Conservation (phyloP, 2,888 invertebrate species). For the Eristalis arbustorum region DNA sequence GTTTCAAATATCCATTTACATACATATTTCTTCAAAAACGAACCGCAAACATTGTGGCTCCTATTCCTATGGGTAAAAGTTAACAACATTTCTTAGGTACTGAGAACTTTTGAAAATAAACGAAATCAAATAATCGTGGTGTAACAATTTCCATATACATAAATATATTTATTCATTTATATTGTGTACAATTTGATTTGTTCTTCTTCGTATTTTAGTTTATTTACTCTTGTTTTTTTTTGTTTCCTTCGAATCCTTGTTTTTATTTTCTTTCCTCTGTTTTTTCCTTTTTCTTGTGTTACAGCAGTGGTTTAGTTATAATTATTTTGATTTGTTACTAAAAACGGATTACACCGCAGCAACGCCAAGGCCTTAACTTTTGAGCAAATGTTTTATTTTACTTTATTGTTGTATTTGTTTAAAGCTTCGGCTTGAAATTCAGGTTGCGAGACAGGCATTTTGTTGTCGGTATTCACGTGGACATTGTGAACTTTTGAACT, state of each 20-base stretch:
- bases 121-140: neutral
- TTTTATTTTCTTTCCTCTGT: neutral
- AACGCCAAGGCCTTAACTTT: constrained; percentile 24
- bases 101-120: constrained; percentile 26
- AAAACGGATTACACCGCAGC: constrained; percentile 8
- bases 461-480: constrained; percentile 1
- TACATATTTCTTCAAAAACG: constrained; percentile 6
- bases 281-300: neutral
- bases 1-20: neutral
- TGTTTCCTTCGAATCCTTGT: neutral
- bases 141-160: constrained; percentile 27
- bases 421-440: constrained; percentile 13
- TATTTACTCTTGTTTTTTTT: too few species aligned
- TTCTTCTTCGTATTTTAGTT: neutral
- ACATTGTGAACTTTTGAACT: constrained; percentile 3
- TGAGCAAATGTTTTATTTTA: constrained; percentile 7
- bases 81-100: constrained; percentile 34
- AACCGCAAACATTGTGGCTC: constrained; percentile 19
- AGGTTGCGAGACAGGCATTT: constrained; percentile 4
- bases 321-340: constrained; percentile 7
- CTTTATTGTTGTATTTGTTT: constrained; percentile 4
- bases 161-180: constrained; percentile 11
- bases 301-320: constrained; percentile 17
- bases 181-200: neutral
- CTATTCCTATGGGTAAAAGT: constrained; percentile 4